Base-by-base conservation (phyloP, 1,140 invertebrate genomes). In the Proales similis region DNA sequence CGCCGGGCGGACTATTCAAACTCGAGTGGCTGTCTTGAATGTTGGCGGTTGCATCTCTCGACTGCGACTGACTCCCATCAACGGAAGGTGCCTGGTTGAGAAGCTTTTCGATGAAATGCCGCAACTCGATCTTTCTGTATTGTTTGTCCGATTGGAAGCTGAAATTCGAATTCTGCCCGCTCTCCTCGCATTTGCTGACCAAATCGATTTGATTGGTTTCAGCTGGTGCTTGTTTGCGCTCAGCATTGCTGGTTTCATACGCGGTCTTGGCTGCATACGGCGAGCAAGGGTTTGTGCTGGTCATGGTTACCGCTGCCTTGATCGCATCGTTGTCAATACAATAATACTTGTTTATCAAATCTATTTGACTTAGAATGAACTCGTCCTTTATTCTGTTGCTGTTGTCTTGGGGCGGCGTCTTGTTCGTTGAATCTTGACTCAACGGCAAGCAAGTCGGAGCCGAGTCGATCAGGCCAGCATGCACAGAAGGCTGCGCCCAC, bases 311-410 rank as follows among this genome's bases (percentile, higher is more conserved):
- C 39, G 36, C 51, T 42, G 19, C 51, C 30, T 39, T 38, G 17
- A 57, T 22, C 20, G 51, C 20, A 12, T 24, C 9, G 20, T 57
- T 57, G 17, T 57, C 51, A 24, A 57, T 57, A 19, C 45, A 17
- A 42, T 57, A 57, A 22, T 57, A 42, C 22, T 42, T 39, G n/a
- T 57, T 57, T 4, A 57, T 57, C 22, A 57, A 57, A 57, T 57
- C 51, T 20, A 57, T 57, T 42, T 57, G 51, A 42, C 32, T 57
- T 12, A 57, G 27, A n/a, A 57, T 57, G 24, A 57, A 57, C 4
- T 24, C 51, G 12, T 57, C 51, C 45, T 57, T 57, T 42, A 57
- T 57, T n/a, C n/a, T n/a, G n/a, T n/a, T n/a, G n/a, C n/a, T n/a
- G n/a, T n/a, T n/a, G n/a, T n/a, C n/a, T n/a, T n/a, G n/a, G n/a